Conservation (phyloP, 2,888 invertebrate species). For the Hypselothyrea guttata region DNA sequence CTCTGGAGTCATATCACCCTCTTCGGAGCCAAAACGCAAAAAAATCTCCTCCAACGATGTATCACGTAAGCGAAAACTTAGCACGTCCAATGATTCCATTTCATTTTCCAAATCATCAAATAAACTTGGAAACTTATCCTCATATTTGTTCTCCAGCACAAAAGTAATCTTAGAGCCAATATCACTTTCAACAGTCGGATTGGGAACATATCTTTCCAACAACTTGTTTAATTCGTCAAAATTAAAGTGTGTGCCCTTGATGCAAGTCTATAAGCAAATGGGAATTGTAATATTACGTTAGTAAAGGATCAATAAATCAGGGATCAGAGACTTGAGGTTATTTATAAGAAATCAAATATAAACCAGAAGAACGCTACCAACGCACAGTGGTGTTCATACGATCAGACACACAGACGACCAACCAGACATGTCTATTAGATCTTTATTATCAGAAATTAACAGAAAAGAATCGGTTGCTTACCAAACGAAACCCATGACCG, state of each 20-base stretch:
- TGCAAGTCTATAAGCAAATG: conserved; percentile 85
- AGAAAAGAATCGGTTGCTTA: too few species aligned
- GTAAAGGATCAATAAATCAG: too few species aligned
- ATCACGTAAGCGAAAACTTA: conserved; percentile 90
- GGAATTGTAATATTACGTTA: too few species aligned
- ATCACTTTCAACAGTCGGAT: conserved; percentile 89
- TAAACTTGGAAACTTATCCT: conserved; percentile 85
- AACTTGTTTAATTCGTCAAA: conserved; percentile 87
- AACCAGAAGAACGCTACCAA: neutral
- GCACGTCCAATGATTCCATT: conserved; percentile 84
- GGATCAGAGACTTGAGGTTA: too few species aligned
- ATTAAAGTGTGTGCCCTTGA: conserved; percentile 88
- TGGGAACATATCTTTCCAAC: conserved; percentile 84
- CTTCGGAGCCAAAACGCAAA: conserved; percentile 83
- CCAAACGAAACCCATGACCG: conserved; percentile 92
- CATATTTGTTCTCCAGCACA: conserved; percentile 90
- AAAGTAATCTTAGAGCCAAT: conserved; percentile 91
- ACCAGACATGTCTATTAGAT: too few species aligned
- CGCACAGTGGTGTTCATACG: too few species aligned
- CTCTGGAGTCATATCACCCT: conserved; percentile 27
- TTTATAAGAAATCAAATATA: neutral
- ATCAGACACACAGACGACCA: too few species aligned
- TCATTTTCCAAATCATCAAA: conserved; percentile 86
- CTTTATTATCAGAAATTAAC: too few species aligned
- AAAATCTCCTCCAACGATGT: conserved; percentile 95